Conservation (phyloP, 2,888 invertebrate species). For the Tenthredo amoena region DNA sequence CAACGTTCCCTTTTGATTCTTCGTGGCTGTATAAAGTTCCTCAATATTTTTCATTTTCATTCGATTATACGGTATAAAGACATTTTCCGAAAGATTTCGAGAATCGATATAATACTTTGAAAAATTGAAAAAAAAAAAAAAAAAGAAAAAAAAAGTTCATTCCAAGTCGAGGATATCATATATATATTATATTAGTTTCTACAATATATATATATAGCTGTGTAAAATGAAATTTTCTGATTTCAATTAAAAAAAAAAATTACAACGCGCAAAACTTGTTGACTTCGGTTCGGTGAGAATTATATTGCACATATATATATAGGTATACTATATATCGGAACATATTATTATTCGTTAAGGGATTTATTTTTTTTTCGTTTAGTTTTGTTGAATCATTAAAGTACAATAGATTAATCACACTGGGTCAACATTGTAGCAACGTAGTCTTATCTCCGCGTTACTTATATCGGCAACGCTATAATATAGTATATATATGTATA, state of each 20-base stretch:
- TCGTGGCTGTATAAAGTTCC: neutral
- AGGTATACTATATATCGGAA: neutral
- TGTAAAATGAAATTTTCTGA: neutral
- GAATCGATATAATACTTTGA: neutral
- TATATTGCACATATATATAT: neutral
- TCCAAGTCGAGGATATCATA: neutral
- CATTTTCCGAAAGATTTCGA: neutral
- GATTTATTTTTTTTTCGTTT: neutral
- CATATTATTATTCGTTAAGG: neutral
- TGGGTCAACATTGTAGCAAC: conserved; percentile 63
- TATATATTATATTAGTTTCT: neutral
- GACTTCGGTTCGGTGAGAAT: conserved; percentile 9
- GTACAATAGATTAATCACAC: conserved; percentile 63
- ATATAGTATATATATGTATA: neutral
- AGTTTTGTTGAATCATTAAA: neutral
- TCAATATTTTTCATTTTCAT: neutral
- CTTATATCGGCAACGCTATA: conserved; percentile 20
- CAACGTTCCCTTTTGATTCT: neutral
- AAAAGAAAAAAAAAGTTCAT: neutral
- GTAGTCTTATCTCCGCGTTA: conserved; percentile 57
- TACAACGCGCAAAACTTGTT: neutral
- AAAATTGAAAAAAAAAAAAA: neutral
- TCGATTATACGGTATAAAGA: neutral
- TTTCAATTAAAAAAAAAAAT: neutral
- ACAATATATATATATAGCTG: neutral